Conservation (phyloP, 2,888 invertebrate species). For the Tetragnatha montana region DNA sequence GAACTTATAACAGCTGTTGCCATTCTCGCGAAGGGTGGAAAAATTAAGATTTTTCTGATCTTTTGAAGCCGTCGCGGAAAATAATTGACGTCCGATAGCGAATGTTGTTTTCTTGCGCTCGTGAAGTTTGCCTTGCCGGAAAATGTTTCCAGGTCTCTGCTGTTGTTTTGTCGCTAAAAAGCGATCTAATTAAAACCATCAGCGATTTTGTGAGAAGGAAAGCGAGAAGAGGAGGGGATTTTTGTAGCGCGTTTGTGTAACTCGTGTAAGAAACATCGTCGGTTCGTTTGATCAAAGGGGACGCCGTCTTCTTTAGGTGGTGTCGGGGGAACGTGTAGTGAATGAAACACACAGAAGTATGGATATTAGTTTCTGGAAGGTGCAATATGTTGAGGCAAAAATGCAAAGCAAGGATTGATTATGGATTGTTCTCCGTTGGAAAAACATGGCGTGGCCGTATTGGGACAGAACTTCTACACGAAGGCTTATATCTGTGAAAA, state of each 20-base stretch:
- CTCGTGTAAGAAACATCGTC: conserved; percentile 36
- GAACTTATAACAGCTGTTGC: conserved; percentile 68
- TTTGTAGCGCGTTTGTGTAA: conserved; percentile 19
- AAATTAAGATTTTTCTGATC: conserved; percentile 68
- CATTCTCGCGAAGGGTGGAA: conserved; percentile 51
- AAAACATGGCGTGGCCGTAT: background rate
- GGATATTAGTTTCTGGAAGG: conserved; percentile 9
- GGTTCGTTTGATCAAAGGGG: background rate
- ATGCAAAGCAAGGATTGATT: background rate
- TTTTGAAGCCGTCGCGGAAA: conserved; percentile 61
- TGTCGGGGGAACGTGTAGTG: background rate
- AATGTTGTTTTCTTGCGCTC: conserved; percentile 61
- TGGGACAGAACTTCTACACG: background rate
- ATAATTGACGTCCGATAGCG: conserved; percentile 65
- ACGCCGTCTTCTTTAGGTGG: background rate
- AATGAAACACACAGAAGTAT: background rate
- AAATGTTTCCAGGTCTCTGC: conserved; percentile 39
- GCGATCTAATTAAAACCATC: conserved; percentile 56
- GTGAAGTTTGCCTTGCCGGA: conserved; percentile 37
- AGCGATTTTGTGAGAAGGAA: conserved; percentile 27
- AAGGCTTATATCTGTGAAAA: background rate
- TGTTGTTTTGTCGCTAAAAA: conserved; percentile 62
- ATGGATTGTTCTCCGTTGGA: background rate
- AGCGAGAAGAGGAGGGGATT: conserved; percentile 21
- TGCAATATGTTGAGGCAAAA: background rate